phyloP scores from a whole-genome alignment of 2,113 vertebrate species.

The Thymallus thymallus region DNA sequence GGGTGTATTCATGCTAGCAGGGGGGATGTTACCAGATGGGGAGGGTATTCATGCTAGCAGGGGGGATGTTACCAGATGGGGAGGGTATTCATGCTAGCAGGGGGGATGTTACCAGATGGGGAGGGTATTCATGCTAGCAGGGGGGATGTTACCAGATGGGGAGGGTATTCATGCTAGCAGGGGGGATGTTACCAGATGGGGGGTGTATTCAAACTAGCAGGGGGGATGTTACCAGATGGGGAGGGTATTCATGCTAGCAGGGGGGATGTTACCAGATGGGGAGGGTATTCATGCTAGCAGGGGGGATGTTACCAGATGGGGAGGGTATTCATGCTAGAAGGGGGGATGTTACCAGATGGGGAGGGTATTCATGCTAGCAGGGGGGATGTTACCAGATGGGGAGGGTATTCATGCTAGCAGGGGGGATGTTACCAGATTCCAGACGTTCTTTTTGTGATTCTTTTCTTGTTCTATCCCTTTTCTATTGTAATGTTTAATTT shows the following conservation, averaged over 20 bases:
- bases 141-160: background rate
- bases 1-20: background rate
- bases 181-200: background rate
- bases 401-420: conserved; percentile 1
- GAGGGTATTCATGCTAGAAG: background rate
- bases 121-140: conserved; percentile 1
- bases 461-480: conserved; percentile 13
- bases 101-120: background rate
- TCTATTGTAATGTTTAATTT: conserved; percentile 29
- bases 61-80: background rate
- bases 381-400: background rate
- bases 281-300: conserved; percentile 1
- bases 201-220: background rate
- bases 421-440: background rate
- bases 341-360: background rate
- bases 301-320: background rate
- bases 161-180: conserved; percentile 1
- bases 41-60: conserved; percentile 1
- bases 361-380: conserved; percentile 1
- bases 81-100: conserved; percentile 1
- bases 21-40: background rate
- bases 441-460: background rate
- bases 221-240: background rate
- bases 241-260: conserved; percentile 1
- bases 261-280: background rate